These are phyloP conservation scores for Synaphobranchus kaupii DNA, from an alignment of 2,797 vertebrate genomes.

Conservation along the genomic window DNA sequence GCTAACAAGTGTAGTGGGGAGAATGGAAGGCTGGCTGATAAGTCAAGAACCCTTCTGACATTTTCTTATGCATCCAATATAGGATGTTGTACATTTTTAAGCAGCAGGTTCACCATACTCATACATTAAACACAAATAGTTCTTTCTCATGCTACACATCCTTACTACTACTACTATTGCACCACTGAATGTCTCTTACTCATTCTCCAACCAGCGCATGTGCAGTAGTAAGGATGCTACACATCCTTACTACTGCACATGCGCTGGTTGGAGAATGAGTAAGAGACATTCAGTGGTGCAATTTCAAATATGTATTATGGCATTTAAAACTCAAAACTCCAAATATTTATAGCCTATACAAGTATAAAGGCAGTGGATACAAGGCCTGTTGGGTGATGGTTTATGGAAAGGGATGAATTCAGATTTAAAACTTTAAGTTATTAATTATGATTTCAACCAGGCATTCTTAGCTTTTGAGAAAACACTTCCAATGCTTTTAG, in stretches of 20 bases:
- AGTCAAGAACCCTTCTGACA: not conserved
- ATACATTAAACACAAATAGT: too few species aligned
- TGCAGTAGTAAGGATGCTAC: not conserved
- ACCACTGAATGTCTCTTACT: not conserved
- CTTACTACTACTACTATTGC: not conserved
- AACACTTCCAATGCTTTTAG: not conserved
- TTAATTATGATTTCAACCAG: slow-evolving; percentile 11
- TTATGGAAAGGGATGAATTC: not conserved
- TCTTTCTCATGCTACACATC: not conserved
- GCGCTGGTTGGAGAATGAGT: not conserved
- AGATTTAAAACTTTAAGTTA: not conserved
- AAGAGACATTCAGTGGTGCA: not conserved
- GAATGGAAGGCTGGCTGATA: not conserved
- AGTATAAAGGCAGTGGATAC: not conserved
- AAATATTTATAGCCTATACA: not conserved
- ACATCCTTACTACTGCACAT: not conserved
- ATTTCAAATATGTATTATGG: not conserved
- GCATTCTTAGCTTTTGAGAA: not conserved
- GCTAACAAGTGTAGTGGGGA: not conserved
- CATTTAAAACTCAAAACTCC: not conserved
- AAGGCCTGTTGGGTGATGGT: not conserved
- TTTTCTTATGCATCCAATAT: too few species aligned
- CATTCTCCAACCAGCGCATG: not conserved
- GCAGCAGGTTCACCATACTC: too few species aligned
- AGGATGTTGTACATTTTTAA: too few species aligned